Base-by-base conservation (phyloP, 1,140 invertebrate species). In the Thalassaphorura encarpata region DNA sequence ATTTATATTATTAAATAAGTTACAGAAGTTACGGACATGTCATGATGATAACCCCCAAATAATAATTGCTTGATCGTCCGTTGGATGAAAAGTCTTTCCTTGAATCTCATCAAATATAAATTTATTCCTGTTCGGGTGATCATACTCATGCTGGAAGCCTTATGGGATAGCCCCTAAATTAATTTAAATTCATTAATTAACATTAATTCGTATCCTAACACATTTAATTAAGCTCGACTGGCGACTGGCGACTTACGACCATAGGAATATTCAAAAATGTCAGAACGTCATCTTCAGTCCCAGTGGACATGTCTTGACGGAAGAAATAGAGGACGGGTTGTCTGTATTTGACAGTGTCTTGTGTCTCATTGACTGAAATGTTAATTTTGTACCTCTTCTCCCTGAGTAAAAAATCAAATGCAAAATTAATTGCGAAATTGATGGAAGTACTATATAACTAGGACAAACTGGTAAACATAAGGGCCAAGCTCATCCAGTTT, bases 381-480 rank as follows among this genome's bases (percentile, higher is more conserved):
- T 57, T 40, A 26, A 47, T 33, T 29, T 58, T 60, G 31, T 43
- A 4, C 13, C 58, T 19, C 21, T 58, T 51, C 50, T 64, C 54
- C 21, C 62, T 64, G 51, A 16, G 27, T 31, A 21, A 21, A 56
- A 27, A 29, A 19, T 13, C 23, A 48, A 48, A 18, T 48, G 33
- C 33, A n/a, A 36, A 36, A 11, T 36, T n/a, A n/a, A 11, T n/a
- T 36, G 33, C n/a, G 33, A 36, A n/a, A n/a, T n/a, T n/a, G 45
- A 48, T 15, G 27, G 16, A 18, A 49, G 18, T 21, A 27, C 24
- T 18, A 33, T 45, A n/a, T 2, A n/a, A 57, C 54, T 50, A n/a
- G n/a, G n/a, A n/a, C n/a, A n/a, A 58, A 57, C 60, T 55, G 36
- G 41, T 61, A 64, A 40, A 53, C 52, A 41, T 56, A 64, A 8